phyloP scores from a whole-genome alignment of 2,113 vertebrate genomes.

The Hippocampus abdominalis region DNA sequence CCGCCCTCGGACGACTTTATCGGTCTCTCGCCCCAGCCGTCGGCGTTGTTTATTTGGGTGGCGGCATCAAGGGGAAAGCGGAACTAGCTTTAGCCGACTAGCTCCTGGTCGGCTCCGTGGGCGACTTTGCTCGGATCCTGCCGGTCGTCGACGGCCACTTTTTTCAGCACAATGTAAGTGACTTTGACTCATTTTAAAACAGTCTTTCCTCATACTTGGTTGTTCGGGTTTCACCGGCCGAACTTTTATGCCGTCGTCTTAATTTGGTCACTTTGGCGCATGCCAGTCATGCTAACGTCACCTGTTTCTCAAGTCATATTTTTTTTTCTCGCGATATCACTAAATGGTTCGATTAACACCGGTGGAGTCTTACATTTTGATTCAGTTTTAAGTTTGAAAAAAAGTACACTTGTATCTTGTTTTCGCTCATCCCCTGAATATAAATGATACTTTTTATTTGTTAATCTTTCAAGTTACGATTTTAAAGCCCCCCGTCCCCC shows the following conservation, averaged over 20 bases:
- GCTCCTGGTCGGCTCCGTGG: conserved; percentile 2
- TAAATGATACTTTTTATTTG: conserved; percentile 1
- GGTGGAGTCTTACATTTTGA: not conserved
- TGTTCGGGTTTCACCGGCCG: not conserved
- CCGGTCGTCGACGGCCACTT: conserved; percentile 3
- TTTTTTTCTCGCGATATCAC: not conserved
- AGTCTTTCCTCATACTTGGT: not conserved
- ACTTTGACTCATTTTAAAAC: not conserved
- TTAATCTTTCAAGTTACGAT: not conserved
- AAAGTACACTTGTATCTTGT: not conserved
- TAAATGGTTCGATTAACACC: not conserved
- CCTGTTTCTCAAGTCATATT: conserved; percentile 42
- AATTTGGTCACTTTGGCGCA: not conserved
- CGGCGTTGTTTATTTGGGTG: conserved; percentile 11
- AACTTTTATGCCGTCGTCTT: not conserved
- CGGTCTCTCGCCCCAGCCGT: not conserved
- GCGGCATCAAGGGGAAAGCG: conserved; percentile 41
- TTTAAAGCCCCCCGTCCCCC: not conserved
- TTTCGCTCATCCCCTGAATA: not conserved
- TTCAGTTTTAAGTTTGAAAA: not conserved
- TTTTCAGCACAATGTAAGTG: conserved; percentile 52
- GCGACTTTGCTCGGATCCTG: conserved; percentile 13
- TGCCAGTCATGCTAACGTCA: conserved; percentile 26
- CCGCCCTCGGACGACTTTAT: conserved; percentile 16
- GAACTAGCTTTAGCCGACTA: conserved; percentile 58